phyloP scores from a whole-genome alignment of 1,140 invertebrate species.

The Lucilia sericata region DNA sequence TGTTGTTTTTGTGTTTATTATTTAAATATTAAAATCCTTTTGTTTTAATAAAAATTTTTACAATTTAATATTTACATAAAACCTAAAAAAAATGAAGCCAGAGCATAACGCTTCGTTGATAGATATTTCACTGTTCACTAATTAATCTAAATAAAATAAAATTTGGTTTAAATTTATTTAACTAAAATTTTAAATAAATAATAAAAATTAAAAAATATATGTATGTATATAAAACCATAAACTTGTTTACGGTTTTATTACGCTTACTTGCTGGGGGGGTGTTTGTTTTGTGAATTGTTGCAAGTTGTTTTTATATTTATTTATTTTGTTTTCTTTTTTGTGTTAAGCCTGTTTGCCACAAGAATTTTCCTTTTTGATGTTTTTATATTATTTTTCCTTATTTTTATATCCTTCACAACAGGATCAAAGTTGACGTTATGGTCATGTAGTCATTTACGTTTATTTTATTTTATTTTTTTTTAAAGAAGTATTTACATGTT shows the following conservation, averaged over 20 bases:
- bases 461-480: too few relatives aligned
- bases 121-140: neutral
- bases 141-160: neutral
- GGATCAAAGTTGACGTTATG: conserved; percentile 8
- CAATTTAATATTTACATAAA: neutral
- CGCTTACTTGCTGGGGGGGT: neutral
- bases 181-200: neutral
- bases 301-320: too few relatives aligned
- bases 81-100: neutral
- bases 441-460: neutral
- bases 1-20: too few relatives aligned
- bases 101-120: neutral
- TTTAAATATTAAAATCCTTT: too few relatives aligned
- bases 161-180: neutral
- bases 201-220: neutral
- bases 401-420: neutral
- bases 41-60: neutral
- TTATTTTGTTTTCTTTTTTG: too few relatives aligned
- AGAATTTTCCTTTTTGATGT: too few relatives aligned
- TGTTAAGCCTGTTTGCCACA: too few relatives aligned
- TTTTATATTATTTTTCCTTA: neutral
- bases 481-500: too few relatives aligned
- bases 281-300: neutral
- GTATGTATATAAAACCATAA: neutral
- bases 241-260: neutral